Evolutionary conservation across 2,797 vertebrate species (phyloP).

Genomic region (Gymnoscopelus braueri): DNA sequence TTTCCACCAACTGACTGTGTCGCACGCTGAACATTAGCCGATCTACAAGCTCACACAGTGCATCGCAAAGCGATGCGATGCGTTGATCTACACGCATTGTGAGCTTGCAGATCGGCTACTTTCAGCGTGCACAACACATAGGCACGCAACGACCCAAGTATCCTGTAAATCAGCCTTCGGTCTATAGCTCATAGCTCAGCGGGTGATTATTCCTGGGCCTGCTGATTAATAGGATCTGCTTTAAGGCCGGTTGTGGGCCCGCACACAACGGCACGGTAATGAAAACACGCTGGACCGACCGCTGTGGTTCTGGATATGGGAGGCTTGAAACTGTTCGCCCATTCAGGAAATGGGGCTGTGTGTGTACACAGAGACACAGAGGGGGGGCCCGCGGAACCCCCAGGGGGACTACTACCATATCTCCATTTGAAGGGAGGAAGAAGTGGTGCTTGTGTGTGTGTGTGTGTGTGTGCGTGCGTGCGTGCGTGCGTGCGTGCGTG

Average conservation of each 20-base stretch:
- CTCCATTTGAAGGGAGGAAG: slow-evolving; percentile 18
- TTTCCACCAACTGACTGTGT: too few relatives aligned
- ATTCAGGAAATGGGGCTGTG: slow-evolving; percentile 57
- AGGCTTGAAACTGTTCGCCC: slow-evolving; percentile 34
- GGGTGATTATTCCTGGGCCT: slow-evolving; percentile 26
- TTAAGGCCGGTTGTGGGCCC: slow-evolving; percentile 40
- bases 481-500: slow-evolving; percentile 21
- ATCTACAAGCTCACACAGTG: too few relatives aligned
- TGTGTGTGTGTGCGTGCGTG: slow-evolving; percentile 9
- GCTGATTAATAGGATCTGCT: slow-evolving; percentile 44
- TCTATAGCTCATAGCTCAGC: slow-evolving; percentile 36
- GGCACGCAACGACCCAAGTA: too few relatives aligned
- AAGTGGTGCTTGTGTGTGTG: slow-evolving; percentile 18
- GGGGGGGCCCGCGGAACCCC: slow-evolving; percentile 19
- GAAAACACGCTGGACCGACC: slow-evolving; percentile 28
- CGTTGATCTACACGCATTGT: too few relatives aligned
- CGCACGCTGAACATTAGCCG: too few relatives aligned
- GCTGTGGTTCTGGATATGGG: slow-evolving; percentile 34
- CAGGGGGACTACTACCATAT: slow-evolving; percentile 21
- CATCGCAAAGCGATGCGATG: too few relatives aligned
- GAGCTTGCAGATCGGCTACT: too few relatives aligned
- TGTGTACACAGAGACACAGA: slow-evolving; percentile 40
- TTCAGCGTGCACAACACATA: too few relatives aligned
- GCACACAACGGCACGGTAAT: slow-evolving; percentile 32
- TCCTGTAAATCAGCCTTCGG: slow-evolving; percentile 8